Evolutionary conservation across 1,140 invertebrate genomes (phyloP).

Genomic region (Pseudomyrmex gracilis): DNA sequence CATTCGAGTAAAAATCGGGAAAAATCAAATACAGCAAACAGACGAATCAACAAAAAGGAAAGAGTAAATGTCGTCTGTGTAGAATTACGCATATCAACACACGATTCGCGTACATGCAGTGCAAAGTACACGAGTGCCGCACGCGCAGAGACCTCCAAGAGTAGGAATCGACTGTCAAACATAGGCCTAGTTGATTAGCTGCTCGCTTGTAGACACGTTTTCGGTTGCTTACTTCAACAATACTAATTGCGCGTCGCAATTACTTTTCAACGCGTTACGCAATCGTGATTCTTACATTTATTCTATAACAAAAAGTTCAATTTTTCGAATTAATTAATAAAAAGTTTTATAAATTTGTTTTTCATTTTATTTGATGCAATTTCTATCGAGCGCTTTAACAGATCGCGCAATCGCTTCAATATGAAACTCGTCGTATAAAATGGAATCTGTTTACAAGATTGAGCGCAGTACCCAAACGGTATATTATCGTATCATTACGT

Average conservation of each 20-base stretch:
- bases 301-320: not conserved
- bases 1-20: too few relatives aligned
- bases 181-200: slow-evolving; percentile 77
- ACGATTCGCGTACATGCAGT: slow-evolving; percentile 41
- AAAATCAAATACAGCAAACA: too few relatives aligned
- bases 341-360: too few relatives aligned
- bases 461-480: not conserved
- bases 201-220: slow-evolving; percentile 70
- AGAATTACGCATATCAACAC: slow-evolving; percentile 65
- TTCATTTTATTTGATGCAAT: too few relatives aligned
- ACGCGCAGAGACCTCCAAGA: slow-evolving; percentile 59
- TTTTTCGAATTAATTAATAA: not conserved
- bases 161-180: slow-evolving; percentile 75
- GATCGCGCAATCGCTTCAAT: not conserved
- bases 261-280: slow-evolving; percentile 32
- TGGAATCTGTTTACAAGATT: slow-evolving; percentile 1
- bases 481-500: not conserved
- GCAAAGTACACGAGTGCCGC: slow-evolving; percentile 43
- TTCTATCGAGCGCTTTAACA: not conserved
- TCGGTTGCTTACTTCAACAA: slow-evolving; percentile 68
- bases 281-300: slow-evolving; percentile 15
- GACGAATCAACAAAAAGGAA: too few relatives aligned
- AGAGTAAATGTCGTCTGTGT: slow-evolving; percentile 5
- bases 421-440: not conserved
- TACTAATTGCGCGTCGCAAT: slow-evolving; percentile 66